Evolutionary conservation across 2,113 vertebrate genomes (phyloP), one percentile per base, ranked within the genome.

Genomic region (Sceloporus undulatus): DNA sequence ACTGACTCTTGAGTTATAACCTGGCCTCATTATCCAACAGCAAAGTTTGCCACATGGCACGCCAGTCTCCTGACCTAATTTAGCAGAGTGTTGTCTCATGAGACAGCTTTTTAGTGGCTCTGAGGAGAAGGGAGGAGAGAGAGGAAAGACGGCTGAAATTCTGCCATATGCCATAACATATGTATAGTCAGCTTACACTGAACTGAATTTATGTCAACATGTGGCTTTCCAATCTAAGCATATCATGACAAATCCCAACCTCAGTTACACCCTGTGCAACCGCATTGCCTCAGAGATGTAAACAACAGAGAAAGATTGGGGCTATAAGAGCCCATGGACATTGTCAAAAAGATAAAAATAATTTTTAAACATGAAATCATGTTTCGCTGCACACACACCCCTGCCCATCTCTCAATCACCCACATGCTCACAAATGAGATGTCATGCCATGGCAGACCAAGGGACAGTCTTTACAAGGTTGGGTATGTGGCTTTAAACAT

Each of bases 121-220:
- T 90, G 87, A 92, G 89, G 85, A 88, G 90, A 93, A 42, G 90
- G 81, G 85, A 89, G 85, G 88, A 94, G 91, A 89, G 85, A 79
- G 81, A 95, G 65, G 62, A 88, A 95, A 82, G 84, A 90, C 85
- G 73, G 65, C 88, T 94, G 89, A 96, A 94, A 94, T 93, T 91
- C 89, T 93, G 85, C 94, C 96, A 96, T 96, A 96, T 96, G 94
- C 59, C 91, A 1, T 90, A 96, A 93, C 94, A 96, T 96, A 97
- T 96, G 96, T 94, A 95, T 87, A 91, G 59, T 92, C 94, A 91
- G 88, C 85, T 95, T 92, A 93, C 89, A 93, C 70, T 90, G 83
- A 84, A 91, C 89, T 88, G 91, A 96, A 95, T 95, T 96, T 92
- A 88, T 94, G 93, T 87, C 91, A 97, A 95, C 91, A 94, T 92